These are phyloP conservation scores for Chaetops frenatus DNA, from an alignment of 2,113 vertebrate genomes.

Conservation along the genomic window DNA sequence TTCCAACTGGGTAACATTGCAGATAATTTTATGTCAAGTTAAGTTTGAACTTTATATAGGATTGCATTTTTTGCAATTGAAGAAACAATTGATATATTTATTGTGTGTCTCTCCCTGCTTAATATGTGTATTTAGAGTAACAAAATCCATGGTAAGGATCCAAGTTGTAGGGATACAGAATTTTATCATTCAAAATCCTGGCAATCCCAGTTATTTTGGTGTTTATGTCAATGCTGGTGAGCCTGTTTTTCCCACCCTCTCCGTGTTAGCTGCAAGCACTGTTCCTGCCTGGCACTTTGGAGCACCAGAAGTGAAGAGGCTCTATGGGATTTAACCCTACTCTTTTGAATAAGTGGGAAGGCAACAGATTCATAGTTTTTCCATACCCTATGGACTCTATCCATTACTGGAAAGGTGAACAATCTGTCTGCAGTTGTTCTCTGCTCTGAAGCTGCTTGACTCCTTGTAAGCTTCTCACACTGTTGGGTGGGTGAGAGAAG, in stretches of 20 bases:
- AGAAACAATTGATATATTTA: not conserved
- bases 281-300: not conserved
- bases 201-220: not conserved
- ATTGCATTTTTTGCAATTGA: not conserved
- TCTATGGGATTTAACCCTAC: not conserved
- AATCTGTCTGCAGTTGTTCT: not conserved
- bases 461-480: not conserved
- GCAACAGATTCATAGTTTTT: not conserved
- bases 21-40: not conserved
- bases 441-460: not conserved
- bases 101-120: not conserved
- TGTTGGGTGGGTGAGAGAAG: not conserved
- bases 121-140: not conserved
- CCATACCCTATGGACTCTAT: fast-evolving
- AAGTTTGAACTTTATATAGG: not conserved
- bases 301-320: not conserved
- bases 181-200: not conserved
- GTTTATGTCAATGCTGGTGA: not conserved
- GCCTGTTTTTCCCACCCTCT: not conserved
- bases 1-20: not conserved
- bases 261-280: not conserved
- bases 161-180: not conserved
- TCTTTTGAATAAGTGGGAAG: not conserved
- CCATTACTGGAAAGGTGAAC: not conserved
- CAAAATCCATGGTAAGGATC: not conserved